Conservation (phyloP, 2,888 invertebrate genomes). For the Gerris lacustris region DNA sequence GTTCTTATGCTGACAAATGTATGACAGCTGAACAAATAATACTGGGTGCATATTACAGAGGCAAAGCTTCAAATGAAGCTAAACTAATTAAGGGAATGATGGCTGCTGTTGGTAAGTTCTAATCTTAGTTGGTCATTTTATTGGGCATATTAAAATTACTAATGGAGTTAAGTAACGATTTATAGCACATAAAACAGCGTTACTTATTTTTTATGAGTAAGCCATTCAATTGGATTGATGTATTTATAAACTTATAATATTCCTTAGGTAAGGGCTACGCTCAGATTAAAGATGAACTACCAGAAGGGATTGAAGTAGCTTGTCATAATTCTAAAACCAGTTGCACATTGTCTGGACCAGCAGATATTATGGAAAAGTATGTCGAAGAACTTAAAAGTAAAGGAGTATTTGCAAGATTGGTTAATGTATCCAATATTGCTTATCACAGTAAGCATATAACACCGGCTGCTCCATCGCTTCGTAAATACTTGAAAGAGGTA, state of each 20-base stretch:
- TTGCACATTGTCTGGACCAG: slow-evolving; percentile 66
- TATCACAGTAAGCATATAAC: slow-evolving; percentile 34
- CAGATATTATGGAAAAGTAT: slow-evolving; percentile 47
- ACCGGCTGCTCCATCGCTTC: slow-evolving; percentile 38
- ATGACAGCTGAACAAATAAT: slow-evolving; percentile 49
- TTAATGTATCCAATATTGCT: slow-evolving; percentile 32
- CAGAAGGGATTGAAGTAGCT: slow-evolving; percentile 56
- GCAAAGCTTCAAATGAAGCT: slow-evolving; percentile 38
- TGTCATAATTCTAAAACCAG: slow-evolving; percentile 69
- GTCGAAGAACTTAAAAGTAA: slow-evolving; percentile 42
- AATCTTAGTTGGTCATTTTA: not conserved
- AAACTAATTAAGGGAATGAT: slow-evolving; percentile 39
- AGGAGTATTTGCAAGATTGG: slow-evolving; percentile 30
- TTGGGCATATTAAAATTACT: too few relatives aligned
- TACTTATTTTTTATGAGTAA: too few relatives aligned
- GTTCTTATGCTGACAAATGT: slow-evolving; percentile 52
- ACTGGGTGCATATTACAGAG: slow-evolving; percentile 48
- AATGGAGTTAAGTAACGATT: too few relatives aligned
- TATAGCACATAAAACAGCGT: too few relatives aligned
- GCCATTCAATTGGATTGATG: too few relatives aligned
- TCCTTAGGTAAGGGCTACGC: slow-evolving; percentile 30
- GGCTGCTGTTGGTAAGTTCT: slow-evolving; percentile 42
- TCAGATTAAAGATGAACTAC: slow-evolving; percentile 35
- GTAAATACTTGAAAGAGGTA: slow-evolving; percentile 37
- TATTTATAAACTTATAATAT: too few relatives aligned